Percentiles rank a stretch among this genome's conserved stretches.
phyloP scores from a whole-genome alignment of 2,797 vertebrate species.

The Coranthus polyacanthus region DNA sequence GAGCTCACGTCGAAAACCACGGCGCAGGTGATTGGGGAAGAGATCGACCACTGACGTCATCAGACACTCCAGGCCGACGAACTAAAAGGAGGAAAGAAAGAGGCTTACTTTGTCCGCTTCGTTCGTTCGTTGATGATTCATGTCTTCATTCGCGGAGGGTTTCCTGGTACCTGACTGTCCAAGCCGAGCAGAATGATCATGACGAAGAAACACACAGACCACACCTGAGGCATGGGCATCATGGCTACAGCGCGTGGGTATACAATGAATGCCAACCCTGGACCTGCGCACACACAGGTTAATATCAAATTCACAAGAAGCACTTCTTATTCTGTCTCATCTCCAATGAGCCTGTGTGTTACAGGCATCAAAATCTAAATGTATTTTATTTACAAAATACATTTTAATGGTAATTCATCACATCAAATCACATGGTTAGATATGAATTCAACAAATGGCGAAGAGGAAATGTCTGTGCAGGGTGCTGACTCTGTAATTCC shows the following conservation, averaged over 20 bases:
- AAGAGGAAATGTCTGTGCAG: not conserved
- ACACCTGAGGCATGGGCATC: conserved; percentile 91
- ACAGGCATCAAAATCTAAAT: too few relatives aligned
- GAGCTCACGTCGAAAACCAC: conserved; percentile 85
- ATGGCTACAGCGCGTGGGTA: conserved; percentile 93
- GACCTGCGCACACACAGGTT: conserved; percentile 58
- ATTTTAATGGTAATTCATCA: too few relatives aligned
- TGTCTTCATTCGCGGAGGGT: not conserved
- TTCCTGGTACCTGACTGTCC: conserved; percentile 89
- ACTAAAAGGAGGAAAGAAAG: conserved; percentile 43
- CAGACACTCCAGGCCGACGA: conserved; percentile 78
- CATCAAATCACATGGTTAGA: conserved; percentile 1
- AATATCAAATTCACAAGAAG: too few relatives aligned
- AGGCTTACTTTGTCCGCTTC: not conserved
- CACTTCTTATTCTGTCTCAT: too few relatives aligned
- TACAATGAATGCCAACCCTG: conserved; percentile 92
- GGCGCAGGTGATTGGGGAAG: conserved; percentile 76
- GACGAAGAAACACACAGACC: conserved; percentile 91
- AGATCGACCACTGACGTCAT: conserved; percentile 76
- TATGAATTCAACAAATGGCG: not conserved
- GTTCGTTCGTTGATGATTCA: not conserved
- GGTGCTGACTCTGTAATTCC: not conserved
- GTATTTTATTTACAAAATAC: too few relatives aligned
- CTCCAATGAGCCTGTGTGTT: too few relatives aligned
- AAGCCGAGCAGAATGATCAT: conserved; percentile 92